Conservation (phyloP, 30 jellyfish, hydroid and myxozoan species). For the Catostylus mosaicus region DNA sequence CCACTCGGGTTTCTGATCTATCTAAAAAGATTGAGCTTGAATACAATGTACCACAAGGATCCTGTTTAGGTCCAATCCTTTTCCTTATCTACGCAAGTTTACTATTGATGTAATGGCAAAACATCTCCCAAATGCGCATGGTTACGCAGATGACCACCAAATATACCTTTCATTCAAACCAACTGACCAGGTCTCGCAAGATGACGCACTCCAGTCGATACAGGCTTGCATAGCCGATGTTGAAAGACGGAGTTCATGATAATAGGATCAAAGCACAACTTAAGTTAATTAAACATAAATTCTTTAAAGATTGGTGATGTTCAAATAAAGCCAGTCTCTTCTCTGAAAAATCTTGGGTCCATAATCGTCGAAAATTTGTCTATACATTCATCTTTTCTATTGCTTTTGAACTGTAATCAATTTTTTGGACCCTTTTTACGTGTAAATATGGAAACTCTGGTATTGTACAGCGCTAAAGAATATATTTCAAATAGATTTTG, state of each 20-base stretch:
- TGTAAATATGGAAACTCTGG: no score
- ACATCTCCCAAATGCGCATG: constrained; percentile 47
- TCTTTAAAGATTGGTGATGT: constrained; percentile 51
- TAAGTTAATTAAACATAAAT: constrained; percentile 33
- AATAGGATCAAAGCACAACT: constrained; percentile 35
- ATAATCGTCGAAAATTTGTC: constrained; percentile 32
- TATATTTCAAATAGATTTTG: no score
- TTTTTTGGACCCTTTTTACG: no score
- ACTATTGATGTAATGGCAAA: constrained; percentile 27
- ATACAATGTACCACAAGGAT: constrained; percentile 64
- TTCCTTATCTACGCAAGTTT: constrained; percentile 45
- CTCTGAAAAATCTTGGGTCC: constrained; percentile 40
- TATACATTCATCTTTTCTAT: no score
- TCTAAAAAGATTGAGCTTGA: constrained; percentile 27
- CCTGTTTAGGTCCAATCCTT: constrained; percentile 54
- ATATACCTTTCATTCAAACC: constrained; percentile 44
- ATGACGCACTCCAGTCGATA: constrained; percentile 21
- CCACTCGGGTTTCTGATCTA: no score
- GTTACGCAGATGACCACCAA: constrained; percentile 67
- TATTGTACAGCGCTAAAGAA: no score
- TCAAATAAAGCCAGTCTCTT: constrained; percentile 50
- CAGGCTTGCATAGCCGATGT: constrained; percentile 31
- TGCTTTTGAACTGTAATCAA: no score
- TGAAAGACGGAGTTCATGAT: constrained; percentile 30
- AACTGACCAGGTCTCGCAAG: constrained; percentile 33